Evolutionary conservation across 2,888 invertebrate genomes (phyloP).

Genomic region (Tinea pellionella): DNA sequence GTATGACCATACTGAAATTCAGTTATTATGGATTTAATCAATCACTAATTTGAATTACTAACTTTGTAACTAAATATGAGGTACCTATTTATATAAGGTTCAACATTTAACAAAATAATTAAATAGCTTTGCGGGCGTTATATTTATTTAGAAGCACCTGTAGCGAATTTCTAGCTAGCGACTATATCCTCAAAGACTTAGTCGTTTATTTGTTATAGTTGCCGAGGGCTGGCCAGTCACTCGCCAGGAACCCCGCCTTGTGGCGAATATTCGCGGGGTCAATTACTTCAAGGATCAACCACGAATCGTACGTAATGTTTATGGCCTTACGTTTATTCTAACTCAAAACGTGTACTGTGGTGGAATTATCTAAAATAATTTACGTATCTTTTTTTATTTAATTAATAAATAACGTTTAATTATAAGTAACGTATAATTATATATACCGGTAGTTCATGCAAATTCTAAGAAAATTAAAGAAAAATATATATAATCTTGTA

Average conservation of each 20-base stretch:
- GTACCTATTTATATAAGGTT: too few species aligned
- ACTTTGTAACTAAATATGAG: too few species aligned
- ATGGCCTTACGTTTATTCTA: too few species aligned
- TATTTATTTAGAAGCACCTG: background rate
- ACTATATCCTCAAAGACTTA: background rate
- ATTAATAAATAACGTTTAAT: background rate
- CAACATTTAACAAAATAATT: background rate
- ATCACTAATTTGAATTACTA: too few species aligned
- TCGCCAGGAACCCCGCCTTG: conserved; percentile 35
- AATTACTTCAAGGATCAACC: background rate
- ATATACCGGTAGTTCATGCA: background rate
- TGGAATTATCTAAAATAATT: too few species aligned
- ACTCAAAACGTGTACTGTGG: too few species aligned
- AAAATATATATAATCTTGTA: background rate
- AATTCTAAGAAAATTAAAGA: background rate
- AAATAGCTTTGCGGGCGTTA: background rate
- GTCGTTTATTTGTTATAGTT: conserved; percentile 37
- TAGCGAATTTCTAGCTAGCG: conserved; percentile 1
- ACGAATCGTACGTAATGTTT: conserved; percentile 5
- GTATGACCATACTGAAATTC: too few species aligned
- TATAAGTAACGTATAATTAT: background rate
- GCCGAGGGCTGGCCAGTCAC: conserved; percentile 53
- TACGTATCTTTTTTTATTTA: too few species aligned
- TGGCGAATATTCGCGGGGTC: background rate
- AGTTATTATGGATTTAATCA: too few species aligned